These are phyloP conservation scores for Pongo abelii DNA, from an alignment of 2,113 vertebrate genomes.

Conservation along the genomic window DNA sequence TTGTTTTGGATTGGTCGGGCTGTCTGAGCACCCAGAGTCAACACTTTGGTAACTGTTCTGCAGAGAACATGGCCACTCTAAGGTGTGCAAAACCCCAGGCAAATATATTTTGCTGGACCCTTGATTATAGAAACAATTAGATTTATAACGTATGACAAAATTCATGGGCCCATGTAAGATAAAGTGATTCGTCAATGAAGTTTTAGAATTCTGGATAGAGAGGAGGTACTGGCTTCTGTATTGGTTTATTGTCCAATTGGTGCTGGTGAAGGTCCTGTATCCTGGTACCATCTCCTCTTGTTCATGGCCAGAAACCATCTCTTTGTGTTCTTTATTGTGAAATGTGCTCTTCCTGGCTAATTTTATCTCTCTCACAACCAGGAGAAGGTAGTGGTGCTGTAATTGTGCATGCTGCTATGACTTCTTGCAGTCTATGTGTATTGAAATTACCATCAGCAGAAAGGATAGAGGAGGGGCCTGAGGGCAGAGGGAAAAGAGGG, in stretches of 20 bases:
- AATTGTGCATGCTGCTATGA: not conserved
- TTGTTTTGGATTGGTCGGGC: not conserved
- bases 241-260: not conserved
- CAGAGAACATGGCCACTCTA: not conserved
- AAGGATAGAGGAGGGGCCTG: too few relatives aligned
- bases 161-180: not conserved
- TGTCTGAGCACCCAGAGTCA: not conserved
- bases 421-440: accelerated
- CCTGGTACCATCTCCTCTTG: not conserved
- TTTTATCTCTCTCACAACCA: not conserved
- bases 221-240: not conserved
- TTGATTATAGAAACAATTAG: not conserved
- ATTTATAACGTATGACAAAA: not conserved
- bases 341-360: not conserved
- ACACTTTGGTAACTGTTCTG: not conserved
- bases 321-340: not conserved
- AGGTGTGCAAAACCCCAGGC: not conserved
- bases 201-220: not conserved
- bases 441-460: not conserved
- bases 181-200: not conserved
- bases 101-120: not conserved
- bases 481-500: not conserved
- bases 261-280: not conserved
- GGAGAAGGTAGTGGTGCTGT: not conserved
- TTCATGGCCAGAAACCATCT: not conserved